Conservation (phyloP, 2,113 vertebrate species). For the Spheniscus mendiculus region DNA sequence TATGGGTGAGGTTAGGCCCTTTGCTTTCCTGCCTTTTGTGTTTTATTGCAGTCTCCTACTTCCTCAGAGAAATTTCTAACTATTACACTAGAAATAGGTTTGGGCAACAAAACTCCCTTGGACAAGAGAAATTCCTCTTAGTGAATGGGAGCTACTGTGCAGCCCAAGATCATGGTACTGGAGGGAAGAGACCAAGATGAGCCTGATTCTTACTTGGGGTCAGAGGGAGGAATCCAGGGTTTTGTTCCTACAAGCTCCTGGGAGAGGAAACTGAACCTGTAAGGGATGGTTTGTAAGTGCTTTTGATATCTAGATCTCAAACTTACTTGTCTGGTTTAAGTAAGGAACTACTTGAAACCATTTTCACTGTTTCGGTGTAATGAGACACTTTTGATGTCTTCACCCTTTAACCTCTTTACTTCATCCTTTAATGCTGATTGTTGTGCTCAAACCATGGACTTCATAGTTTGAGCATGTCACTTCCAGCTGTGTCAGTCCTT, state of each 20-base stretch:
- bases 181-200: not conserved
- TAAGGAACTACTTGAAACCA: not conserved
- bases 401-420: not conserved
- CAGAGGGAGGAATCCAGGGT: not conserved
- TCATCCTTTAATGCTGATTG: not conserved
- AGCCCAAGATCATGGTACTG: not conserved
- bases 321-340: not conserved
- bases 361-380: not conserved
- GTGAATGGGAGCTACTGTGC: not conserved
- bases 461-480: no score
- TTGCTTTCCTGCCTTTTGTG: not conserved
- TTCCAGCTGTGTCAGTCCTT: not conserved
- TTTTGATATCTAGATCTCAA: not conserved
- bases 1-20: not conserved
- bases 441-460: not conserved
- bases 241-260: not conserved
- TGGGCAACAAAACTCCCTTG: not conserved
- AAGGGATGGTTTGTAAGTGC: not conserved
- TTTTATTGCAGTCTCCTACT: not conserved
- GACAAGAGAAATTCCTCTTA: not conserved
- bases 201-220: not conserved
- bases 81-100: not conserved
- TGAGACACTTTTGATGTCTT: not conserved
- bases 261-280: not conserved
- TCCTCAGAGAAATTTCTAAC: not conserved